These are phyloP conservation scores for Ptychadena robeensis DNA, from an alignment of 2,797 vertebrate species.

Conservation along the genomic window DNA sequence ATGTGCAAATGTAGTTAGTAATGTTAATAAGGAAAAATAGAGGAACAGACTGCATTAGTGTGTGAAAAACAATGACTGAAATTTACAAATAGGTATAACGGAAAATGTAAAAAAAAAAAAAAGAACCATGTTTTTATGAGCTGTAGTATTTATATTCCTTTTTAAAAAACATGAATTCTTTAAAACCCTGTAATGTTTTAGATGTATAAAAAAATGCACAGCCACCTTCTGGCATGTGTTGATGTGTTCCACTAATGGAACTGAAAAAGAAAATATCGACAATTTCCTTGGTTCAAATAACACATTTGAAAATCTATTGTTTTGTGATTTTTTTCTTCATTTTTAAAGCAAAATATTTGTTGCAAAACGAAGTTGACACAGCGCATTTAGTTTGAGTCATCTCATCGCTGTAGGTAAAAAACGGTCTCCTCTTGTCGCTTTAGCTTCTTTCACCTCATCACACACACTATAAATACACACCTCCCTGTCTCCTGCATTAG, in stretches of 20 bases:
- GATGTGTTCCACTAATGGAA: conserved; percentile 7
- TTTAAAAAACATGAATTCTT: neutral
- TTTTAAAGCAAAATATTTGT: conserved; percentile 47
- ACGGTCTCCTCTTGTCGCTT: conserved; percentile 66
- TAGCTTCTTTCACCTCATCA: conserved; percentile 63
- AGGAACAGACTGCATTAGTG: too few relatives aligned
- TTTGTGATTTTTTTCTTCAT: conserved; percentile 27
- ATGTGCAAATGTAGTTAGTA: too few relatives aligned
- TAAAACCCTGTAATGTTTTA: neutral
- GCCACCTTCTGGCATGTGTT: neutral
- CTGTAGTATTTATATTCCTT: neutral
- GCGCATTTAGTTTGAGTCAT: conserved; percentile 54
- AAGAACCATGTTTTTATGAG: too few relatives aligned
- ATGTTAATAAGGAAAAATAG: too few relatives aligned
- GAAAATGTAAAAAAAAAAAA: too few relatives aligned
- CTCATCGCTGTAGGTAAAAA: conserved; percentile 61
- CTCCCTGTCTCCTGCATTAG: conserved; percentile 55
- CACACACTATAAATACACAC: conserved; percentile 53
- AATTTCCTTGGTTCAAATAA: conserved; percentile 6
- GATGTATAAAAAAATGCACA: neutral
- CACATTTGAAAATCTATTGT: conserved; percentile 34
- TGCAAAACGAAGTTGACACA: conserved; percentile 52
- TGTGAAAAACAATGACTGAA: too few relatives aligned
- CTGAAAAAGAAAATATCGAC: neutral
- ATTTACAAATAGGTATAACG: too few relatives aligned